A percentile compares a stretch with the other conserved stretches of the same genome.
Conservation (phyloP, 2,113 vertebrate genomes). For the Ceuthmochares aereus region DNA sequence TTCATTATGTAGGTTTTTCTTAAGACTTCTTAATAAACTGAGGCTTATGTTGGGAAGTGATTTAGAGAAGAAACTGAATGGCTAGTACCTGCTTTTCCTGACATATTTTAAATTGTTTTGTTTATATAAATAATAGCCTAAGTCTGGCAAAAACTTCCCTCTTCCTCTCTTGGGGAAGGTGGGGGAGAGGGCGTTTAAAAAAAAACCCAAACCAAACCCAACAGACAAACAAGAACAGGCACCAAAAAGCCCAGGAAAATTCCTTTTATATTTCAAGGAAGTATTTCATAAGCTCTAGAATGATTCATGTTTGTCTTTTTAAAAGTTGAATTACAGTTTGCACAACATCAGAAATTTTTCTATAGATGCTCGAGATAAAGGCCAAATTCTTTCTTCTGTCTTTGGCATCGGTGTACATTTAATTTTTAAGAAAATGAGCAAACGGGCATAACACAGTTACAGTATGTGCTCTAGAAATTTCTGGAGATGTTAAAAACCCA, state of each 20-base stretch:
- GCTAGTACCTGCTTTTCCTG: neutral
- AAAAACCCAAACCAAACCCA: too few species aligned
- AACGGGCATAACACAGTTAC: neutral
- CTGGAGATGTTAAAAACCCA: neutral
- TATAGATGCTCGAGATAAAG: neutral
- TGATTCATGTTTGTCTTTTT: neutral
- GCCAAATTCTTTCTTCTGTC: neutral
- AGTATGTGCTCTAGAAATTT: neutral
- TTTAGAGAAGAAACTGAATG: neutral
- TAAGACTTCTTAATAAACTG: neutral
- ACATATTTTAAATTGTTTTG: neutral
- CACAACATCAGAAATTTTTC: neutral
- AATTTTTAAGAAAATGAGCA: neutral
- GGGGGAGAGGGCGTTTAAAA: too few species aligned
- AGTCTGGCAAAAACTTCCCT: neutral
- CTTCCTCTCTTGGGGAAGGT: too few species aligned
- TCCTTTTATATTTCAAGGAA: neutral
- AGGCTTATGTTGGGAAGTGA: neutral
- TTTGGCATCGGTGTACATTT: neutral
- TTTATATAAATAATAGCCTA: neutral
- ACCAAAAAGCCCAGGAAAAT: too few species aligned
- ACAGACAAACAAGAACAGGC: too few species aligned
- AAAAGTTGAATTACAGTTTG: neutral
- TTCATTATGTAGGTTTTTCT: neutral
- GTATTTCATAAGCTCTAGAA: neutral